phyloP scores from a whole-genome alignment of 2,888 invertebrate species.

The Cheilosia vernalis region DNA sequence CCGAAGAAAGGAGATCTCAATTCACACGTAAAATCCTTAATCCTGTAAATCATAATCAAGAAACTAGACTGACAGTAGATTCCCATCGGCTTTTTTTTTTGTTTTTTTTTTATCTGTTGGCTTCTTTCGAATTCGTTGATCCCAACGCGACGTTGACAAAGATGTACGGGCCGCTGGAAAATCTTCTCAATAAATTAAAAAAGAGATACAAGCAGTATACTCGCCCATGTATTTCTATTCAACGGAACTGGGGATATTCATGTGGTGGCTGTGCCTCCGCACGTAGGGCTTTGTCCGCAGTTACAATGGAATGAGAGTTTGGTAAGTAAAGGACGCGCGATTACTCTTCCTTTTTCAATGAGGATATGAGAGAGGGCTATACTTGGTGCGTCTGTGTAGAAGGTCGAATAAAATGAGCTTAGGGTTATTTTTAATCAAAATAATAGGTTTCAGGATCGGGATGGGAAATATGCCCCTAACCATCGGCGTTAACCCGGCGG shows the following conservation, averaged over 20 bases:
- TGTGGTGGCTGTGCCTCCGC: slow-evolving; percentile 21
- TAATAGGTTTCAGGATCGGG: no score
- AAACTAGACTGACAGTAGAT: slow-evolving; percentile 68
- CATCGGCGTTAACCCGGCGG: no score
- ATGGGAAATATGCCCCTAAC: no score
- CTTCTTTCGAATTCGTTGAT: slow-evolving; percentile 55
- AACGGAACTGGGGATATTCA: slow-evolving; percentile 11
- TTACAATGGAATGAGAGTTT: no score
- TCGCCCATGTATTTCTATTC: slow-evolving; percentile 12
- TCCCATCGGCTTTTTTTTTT: slow-evolving; percentile 37
- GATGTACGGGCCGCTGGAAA: slow-evolving; percentile 47
- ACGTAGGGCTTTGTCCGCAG: no score
- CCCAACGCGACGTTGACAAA: slow-evolving; percentile 72
- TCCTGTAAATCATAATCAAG: slow-evolving; percentile 74
- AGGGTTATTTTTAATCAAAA: no score
- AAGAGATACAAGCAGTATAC: slow-evolving; percentile 45
- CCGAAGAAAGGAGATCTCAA: slow-evolving; percentile 55
- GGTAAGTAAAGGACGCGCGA: no score
- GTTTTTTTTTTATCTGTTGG: slow-evolving; percentile 30
- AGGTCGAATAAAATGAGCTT: no score
- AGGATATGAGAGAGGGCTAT: no score
- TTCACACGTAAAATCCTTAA: slow-evolving; percentile 68
- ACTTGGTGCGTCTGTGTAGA: no score
- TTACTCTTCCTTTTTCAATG: no score
- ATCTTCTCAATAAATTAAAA: slow-evolving; percentile 67